phyloP scores from a whole-genome alignment of 2,113 vertebrate species.

The Xenus cinereus region DNA sequence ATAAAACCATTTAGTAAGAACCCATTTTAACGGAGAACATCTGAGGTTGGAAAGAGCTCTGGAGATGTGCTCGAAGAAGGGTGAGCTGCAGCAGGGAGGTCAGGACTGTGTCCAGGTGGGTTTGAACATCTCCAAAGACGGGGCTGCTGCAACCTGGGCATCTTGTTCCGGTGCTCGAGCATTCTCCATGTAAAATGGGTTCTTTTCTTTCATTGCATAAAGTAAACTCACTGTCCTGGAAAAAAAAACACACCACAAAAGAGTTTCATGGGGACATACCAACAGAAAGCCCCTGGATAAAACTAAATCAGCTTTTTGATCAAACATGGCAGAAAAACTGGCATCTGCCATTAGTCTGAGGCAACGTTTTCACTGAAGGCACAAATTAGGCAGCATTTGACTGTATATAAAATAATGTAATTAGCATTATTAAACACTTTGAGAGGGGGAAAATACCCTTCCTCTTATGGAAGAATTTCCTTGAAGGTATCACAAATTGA shows the following conservation, averaged over 20 bases:
- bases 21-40: not conserved
- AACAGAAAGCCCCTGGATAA: not conserved
- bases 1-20: not conserved
- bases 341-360: not conserved
- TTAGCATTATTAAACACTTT: not conserved
- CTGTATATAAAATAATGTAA: not conserved
- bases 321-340: not conserved
- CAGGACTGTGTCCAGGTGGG: not conserved
- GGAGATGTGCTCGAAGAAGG: not conserved
- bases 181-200: rapidly evolving
- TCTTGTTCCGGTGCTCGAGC: rapidly evolving
- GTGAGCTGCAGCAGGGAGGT: not conserved
- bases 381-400: not conserved
- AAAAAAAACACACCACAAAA: not conserved
- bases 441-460: not conserved
- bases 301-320: not conserved
- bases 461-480: rapidly evolving
- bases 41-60: not conserved
- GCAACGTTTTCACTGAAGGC: not conserved
- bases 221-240: not conserved
- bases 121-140: not conserved
- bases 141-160: rapidly evolving
- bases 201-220: not conserved
- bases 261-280: rapidly evolving
- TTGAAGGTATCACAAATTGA: rapidly evolving